A percentile compares a stretch with the other conserved stretches of the same genome.
phyloP scores from a whole-genome alignment of 2,888 invertebrate species.

The Heliconius cydno region DNA sequence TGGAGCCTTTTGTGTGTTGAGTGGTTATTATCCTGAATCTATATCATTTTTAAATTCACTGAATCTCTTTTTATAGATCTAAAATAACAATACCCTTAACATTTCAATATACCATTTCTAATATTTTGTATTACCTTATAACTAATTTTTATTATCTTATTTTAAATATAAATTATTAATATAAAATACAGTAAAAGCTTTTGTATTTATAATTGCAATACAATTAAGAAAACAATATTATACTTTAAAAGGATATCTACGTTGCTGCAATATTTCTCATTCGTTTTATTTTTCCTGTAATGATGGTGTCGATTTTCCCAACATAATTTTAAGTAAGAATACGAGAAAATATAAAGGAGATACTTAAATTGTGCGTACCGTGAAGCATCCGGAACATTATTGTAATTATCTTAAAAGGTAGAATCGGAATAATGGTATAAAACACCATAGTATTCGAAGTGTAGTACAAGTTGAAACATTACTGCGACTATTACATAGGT shows the following conservation, averaged over 20 bases:
- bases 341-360: conserved; percentile 31
- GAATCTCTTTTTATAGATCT: too few relatives aligned
- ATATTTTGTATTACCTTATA: not conserved
- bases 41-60: too few relatives aligned
- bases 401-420: conserved; percentile 45
- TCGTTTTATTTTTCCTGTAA: conserved; percentile 19
- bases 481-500: not conserved
- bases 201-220: not conserved
- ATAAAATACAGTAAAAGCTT: not conserved
- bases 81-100: not conserved
- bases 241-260: conserved; percentile 2
- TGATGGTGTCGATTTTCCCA: conserved; percentile 21
- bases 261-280: conserved; percentile 3
- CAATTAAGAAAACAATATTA: not conserved
- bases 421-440: conserved; percentile 41
- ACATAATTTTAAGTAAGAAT: conserved; percentile 30
- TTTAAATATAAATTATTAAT: not conserved
- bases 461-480: conserved; percentile 26
- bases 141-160: not conserved
- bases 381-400: conserved; percentile 39
- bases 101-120: not conserved
- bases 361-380: conserved; percentile 36
- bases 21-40: too few relatives aligned
- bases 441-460: conserved; percentile 29
- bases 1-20: too few relatives aligned